Percentiles rank a stretch among this genome's conserved stretches.
These are phyloP conservation scores for Lasiurus cinereus DNA, from an alignment of 2,113 vertebrate species.

Conservation along the genomic window DNA sequence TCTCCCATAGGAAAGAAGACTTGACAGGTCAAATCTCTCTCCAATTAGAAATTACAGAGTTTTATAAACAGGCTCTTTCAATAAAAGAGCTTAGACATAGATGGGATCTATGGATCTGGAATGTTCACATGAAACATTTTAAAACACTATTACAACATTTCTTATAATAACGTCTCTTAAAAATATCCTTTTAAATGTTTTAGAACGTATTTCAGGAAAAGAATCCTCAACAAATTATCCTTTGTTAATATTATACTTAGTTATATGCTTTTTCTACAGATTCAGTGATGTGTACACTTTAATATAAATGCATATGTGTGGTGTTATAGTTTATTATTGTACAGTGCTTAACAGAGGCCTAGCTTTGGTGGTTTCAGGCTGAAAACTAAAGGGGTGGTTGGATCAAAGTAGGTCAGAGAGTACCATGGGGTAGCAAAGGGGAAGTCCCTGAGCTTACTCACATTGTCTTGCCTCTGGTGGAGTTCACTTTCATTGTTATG, in stretches of 20 bases:
- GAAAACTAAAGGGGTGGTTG: constrained; percentile 24
- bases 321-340: constrained; percentile 9
- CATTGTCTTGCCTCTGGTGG: constrained; percentile 84
- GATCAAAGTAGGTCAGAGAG: constrained; percentile 70
- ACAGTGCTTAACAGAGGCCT: background rate
- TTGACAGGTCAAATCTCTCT: constrained; percentile 47
- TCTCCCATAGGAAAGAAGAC: constrained; percentile 77
- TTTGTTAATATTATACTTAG: constrained; percentile 46
- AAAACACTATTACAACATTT: constrained; percentile 26
- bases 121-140: background rate
- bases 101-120: background rate
- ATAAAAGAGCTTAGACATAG: background rate
- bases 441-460: constrained; percentile 81
- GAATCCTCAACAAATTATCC: background rate
- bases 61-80: constrained; percentile 52
- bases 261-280: background rate
- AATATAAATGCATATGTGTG: background rate
- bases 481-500: constrained; percentile 85
- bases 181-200: constrained; percentile 21
- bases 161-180: constrained; percentile 43
- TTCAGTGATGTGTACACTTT: background rate
- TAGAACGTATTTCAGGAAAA: constrained; percentile 17
- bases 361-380: constrained; percentile 29
- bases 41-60: constrained; percentile 70
- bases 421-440: constrained; percentile 69